Evolutionary conservation across 2,113 vertebrate species (phyloP), one percentile per base, ranked within the genome.

Genomic region (Ciconia maguari): DNA sequence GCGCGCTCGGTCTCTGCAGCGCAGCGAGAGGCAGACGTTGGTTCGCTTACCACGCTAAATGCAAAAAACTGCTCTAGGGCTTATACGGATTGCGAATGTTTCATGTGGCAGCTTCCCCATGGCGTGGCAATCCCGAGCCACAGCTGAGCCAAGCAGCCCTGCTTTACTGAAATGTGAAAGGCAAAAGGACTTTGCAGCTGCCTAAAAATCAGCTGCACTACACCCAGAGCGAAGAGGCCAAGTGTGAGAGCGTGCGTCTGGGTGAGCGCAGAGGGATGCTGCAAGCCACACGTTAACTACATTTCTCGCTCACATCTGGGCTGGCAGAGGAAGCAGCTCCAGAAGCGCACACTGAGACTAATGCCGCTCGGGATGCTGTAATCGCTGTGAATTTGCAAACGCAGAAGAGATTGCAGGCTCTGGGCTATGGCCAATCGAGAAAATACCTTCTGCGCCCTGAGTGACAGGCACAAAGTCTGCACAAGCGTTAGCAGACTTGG

Each of bases 281-380:
- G 55, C 24, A 19, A n/a, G 44, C 27, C n/a, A 7, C 9, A 2
- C 3, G 0, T 11, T 17, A 25, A 25, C 54, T 18, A 2, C 0
- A 4, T 22, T 10, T 19, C 75, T 36, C 51, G 19, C 9, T 30
- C 41, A 22, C 79, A 25, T 3, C 83, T 32, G 52, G 61, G 36
- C 71, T 58, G 75, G 77, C 71, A 32, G 25, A 60, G 61, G 2
- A 1, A 32, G 76, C 20, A 3, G 65, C 62, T 80, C 66, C 83
- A 57, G 86, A 36, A 48, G 46, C 0, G 26, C 36, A 11, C 36
- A 11, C 9, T 1, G 5, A 30, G 57, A 25, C 20, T 6, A 15
- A 36, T 2, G 10, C 30, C 1, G 3, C 4, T 21, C 34, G 3
- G 38, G 69, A n/a, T 18, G 79, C 13, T 25, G 60, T 4, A 41